Evolutionary conservation across 2,888 invertebrate genomes (phyloP).

Genomic region (Parthenolecanium corni): DNA sequence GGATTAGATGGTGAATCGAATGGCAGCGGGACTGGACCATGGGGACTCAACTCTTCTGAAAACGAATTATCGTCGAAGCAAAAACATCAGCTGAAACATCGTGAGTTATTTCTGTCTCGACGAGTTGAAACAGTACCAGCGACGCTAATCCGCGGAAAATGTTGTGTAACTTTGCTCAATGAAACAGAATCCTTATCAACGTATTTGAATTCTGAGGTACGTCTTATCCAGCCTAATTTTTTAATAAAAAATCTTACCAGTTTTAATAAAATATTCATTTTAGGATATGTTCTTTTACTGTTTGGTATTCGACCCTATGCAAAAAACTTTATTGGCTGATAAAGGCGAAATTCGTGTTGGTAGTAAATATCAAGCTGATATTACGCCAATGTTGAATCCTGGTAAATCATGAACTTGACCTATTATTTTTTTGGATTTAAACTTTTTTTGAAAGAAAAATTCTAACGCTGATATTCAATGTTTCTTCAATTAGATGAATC

Average conservation of each 20-base stretch:
- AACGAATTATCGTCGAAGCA: conserved; percentile 65
- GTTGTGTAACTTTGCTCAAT: conserved; percentile 95
- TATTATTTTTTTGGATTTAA: neutral
- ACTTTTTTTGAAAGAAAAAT: neutral
- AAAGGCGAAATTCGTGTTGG: conserved; percentile 79
- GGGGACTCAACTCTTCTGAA: conserved; percentile 37
- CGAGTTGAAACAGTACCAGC: conserved; percentile 97
- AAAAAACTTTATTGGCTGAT: conserved; percentile 96
- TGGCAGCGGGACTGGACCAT: conserved; percentile 30
- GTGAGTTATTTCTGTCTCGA: conserved; percentile 94
- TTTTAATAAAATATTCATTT: conserved; percentile 33
- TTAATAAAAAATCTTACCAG: neutral
- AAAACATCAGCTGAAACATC: conserved; percentile 90
- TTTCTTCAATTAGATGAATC: conserved; percentile 39
- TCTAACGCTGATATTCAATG: neutral
- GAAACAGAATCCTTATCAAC: conserved; percentile 94
- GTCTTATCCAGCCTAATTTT: neutral
- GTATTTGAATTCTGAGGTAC: conserved; percentile 89
- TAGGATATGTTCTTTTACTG: conserved; percentile 99
- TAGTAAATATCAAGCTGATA: conserved; percentile 92
- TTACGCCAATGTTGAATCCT: conserved; percentile 46
- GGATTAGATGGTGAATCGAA: conserved; percentile 56
- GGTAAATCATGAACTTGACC: neutral
- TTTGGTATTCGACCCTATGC: conserved; percentile 97
- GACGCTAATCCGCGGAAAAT: conserved; percentile 98